A percentile compares a stretch with the other conserved stretches of the same genome.
Evolutionary conservation across 2,888 invertebrate species (phyloP).

Genomic region (Icerya purchasi): DNA sequence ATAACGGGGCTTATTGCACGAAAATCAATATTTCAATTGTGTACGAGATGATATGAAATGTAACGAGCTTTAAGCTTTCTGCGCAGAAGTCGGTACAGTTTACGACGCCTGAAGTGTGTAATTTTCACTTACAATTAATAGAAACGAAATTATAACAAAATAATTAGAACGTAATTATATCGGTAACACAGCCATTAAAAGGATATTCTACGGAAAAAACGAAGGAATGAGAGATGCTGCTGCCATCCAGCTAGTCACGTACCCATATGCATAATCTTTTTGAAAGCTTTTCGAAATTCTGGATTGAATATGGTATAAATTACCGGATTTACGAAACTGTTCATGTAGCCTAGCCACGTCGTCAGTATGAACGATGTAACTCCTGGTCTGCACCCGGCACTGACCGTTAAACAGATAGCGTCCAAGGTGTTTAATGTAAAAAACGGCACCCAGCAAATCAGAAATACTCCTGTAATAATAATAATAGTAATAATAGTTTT

Average conservation of each 20-base stretch:
- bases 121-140: no score
- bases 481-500: no score
- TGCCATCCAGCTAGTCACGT: constrained; percentile 18
- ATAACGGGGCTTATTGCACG: no score
- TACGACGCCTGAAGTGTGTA: no score
- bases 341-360: constrained; percentile 97
- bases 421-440: constrained; percentile 95
- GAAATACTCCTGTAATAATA: constrained; percentile 66
- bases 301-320: constrained; percentile 92
- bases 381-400: constrained; percentile 55
- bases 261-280: constrained; percentile 62
- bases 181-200: background rate
- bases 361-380: constrained; percentile 80
- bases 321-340: constrained; percentile 78
- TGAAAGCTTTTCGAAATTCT: constrained; percentile 94
- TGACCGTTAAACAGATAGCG: constrained; percentile 78
- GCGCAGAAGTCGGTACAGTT: no score
- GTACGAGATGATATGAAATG: no score
- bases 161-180: no score
- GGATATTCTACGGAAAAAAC: background rate
- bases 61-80: no score
- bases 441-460: constrained; percentile 97
- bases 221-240: no score
- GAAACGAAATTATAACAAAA: no score
- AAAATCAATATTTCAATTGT: no score